Base-by-base conservation (phyloP, 2,888 invertebrate species). In the Dryadula phaetusa region DNA sequence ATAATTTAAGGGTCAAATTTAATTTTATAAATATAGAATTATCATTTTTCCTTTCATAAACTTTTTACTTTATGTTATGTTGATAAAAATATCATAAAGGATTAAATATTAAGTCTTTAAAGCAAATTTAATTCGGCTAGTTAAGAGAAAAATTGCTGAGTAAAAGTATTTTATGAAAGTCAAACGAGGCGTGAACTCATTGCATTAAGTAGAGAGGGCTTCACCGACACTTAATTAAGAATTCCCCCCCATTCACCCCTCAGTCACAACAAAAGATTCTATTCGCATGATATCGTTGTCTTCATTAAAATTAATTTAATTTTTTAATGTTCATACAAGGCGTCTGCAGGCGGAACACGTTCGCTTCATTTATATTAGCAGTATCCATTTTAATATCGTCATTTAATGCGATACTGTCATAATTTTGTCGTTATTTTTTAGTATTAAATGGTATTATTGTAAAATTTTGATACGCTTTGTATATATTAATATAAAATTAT, bases 181-280 rank as follows among this genome's bases (percentile, higher is more conserved):
- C 88, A 89, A 92, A 92, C 90, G 91, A 91, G 88, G 82, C 89
- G 86, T 87, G 83, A 90, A 87, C 85, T 86, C 91, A 87, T 92
- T 86, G 91, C 90, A 90, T 92, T 91, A 92, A 89, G 88, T 82
- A 81, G 82, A 86, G 86, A 87, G 89, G 86, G 88, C 88, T 86
- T 83, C 84, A 82, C 87, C 85, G 84, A 88, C 91, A 91, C 92
- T 92, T 92, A 92, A 92, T 92, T 92, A 92, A 90, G 87, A 84
- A 86, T 88, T 86, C 90, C 86, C 84, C 86, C 86, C 86, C 82
- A 70, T 76, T 67, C 76, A 69, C 74, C 80, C 81, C 78, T 78
- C 82, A 84, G 87, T 86, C 86, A 89, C 87, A 90, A 90, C 90
- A 90, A 91, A 89, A 88, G 90, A 86, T 85, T 84, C 79, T 78